These are phyloP conservation scores for Cirrhinus molitorella DNA, from an alignment of 2,797 vertebrate genomes.

Conservation along the genomic window DNA sequence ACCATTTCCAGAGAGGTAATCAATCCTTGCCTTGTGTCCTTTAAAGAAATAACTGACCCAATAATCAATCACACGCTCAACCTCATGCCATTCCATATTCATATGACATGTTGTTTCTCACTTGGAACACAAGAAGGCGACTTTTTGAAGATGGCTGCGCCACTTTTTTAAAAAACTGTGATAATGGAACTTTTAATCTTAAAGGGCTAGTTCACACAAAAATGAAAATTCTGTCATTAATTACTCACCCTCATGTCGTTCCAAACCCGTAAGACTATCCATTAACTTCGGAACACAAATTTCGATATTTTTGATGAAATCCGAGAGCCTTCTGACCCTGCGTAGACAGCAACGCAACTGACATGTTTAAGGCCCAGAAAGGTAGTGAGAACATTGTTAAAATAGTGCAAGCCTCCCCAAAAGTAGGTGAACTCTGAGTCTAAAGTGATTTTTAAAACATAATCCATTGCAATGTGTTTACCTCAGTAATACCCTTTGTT, in stretches of 20 bases:
- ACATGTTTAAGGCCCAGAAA: no score
- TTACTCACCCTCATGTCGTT: no score
- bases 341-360: no score
- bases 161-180: not conserved
- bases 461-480: not conserved
- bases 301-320: no score
- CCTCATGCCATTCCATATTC: not conserved
- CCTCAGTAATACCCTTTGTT: not conserved
- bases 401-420: not conserved
- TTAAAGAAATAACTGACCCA: not conserved
- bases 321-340: no score
- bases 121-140: not conserved
- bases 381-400: no score
- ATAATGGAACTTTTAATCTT: not conserved
- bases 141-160: not conserved
- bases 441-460: not conserved
- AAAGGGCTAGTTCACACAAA: no score
- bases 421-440: no score
- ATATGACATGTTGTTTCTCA: not conserved
- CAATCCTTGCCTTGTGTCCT: not conserved
- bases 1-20: slow-evolving; percentile 11
- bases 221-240: no score
- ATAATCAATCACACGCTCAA: not conserved
- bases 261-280: no score
- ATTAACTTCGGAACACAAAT: no score